Conservation (phyloP, 2,888 invertebrate genomes). For the Heliconius erato region DNA sequence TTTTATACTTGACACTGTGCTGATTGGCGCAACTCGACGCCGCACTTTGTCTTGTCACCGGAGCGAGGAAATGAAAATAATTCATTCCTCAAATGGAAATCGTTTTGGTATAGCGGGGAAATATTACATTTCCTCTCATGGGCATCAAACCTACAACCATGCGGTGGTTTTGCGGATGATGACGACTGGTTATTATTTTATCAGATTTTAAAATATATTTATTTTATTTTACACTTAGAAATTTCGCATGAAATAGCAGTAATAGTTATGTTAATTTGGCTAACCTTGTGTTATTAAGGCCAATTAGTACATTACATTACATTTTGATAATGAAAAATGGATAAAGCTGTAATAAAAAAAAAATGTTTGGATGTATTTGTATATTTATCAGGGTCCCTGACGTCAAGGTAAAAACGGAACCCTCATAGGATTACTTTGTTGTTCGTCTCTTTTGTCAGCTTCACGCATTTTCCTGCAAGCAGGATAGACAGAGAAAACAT, state of each 20-base stretch:
- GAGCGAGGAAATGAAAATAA: neutral
- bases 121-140: no score
- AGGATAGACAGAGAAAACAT: neutral
- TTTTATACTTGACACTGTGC: neutral
- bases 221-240: no score
- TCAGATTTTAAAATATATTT: no score
- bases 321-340: neutral
- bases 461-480: neutral
- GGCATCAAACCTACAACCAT: neutral
- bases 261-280: neutral
- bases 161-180: no score
- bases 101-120: neutral
- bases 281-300: neutral
- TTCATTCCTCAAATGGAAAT: no score
- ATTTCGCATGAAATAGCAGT: neutral
- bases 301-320: neutral
- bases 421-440: no score
- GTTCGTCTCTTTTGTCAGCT: no score
- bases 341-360: neutral
- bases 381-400: neutral
- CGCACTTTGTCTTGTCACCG: neutral
- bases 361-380: neutral
- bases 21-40: neutral
- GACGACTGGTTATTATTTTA: no score
- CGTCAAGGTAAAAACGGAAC: no score